Conservation (phyloP, 1,140 invertebrate species). For the Monomorium pharaonis region DNA sequence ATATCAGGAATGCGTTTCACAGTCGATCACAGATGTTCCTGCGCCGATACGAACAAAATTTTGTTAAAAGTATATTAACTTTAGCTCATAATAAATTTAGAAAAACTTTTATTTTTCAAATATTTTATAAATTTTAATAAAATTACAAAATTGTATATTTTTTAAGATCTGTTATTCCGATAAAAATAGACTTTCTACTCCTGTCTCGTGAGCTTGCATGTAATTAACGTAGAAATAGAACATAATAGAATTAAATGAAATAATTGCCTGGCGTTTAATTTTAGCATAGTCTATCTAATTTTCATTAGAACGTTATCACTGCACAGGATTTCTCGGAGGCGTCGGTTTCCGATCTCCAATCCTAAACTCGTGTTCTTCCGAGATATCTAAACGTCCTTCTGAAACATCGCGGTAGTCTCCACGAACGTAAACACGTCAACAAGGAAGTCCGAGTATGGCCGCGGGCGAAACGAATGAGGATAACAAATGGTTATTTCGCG, state of each 20-base stretch:
- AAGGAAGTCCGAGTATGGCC: conserved; percentile 43
- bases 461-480: conserved; percentile 34
- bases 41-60: no score
- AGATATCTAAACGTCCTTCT: neutral
- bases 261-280: neutral
- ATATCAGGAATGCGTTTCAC: neutral
- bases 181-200: neutral
- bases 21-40: neutral
- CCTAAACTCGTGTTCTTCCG: neutral
- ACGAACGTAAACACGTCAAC: conserved; percentile 52
- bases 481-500: conserved; percentile 58
- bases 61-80: neutral
- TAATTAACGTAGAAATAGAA: neutral
- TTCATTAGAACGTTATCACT: neutral
- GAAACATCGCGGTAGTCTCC: conserved; percentile 12
- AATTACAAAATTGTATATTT: neutral
- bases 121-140: neutral
- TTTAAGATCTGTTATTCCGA: neutral
- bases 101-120: neutral
- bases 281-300: neutral
- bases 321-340: neutral
- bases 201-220: neutral
- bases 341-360: neutral
- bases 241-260: neutral
- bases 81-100: neutral